These are phyloP conservation scores for Papilio xuthus DNA, from an alignment of 1,140 invertebrate species.

Conservation along the genomic window DNA sequence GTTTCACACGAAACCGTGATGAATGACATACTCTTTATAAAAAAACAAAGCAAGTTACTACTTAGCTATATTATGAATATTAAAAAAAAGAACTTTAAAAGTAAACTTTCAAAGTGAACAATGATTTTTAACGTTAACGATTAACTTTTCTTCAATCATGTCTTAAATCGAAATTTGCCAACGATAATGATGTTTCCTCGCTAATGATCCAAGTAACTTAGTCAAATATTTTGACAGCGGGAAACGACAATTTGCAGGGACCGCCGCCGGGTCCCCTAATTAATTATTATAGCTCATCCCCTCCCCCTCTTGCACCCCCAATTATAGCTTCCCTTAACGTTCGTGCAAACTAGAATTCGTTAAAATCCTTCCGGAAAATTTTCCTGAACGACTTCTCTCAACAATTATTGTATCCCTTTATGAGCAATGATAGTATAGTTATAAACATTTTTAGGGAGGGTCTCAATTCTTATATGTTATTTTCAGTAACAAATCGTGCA, in stretches of 20 bases:
- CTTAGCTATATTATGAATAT: neutral
- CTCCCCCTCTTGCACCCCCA: neutral
- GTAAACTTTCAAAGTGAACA: neutral
- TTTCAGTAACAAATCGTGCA: too few relatives aligned
- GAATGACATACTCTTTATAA: too few relatives aligned
- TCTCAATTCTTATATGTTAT: too few relatives aligned
- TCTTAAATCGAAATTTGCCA: slow-evolving; percentile 17
- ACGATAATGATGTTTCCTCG: slow-evolving; percentile 8
- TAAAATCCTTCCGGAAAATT: neutral
- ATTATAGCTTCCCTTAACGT: neutral
- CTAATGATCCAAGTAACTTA: slow-evolving; percentile 28
- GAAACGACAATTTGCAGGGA: slow-evolving; percentile 21
- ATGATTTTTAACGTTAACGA: neutral
- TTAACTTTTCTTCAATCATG: slow-evolving; percentile 11
- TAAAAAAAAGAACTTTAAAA: neutral
- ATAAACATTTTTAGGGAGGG: too few relatives aligned
- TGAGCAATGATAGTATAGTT: neutral
- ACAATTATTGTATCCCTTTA: neutral
- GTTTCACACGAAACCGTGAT: too few relatives aligned
- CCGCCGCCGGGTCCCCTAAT: slow-evolving; percentile 3
- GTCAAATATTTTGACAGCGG: slow-evolving; percentile 27
- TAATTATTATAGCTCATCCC: slow-evolving; percentile 22
- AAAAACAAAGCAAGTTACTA: neutral
- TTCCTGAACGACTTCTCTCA: neutral
- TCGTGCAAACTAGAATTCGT: neutral